These are phyloP conservation scores for Pseudochaenichthys georgianus DNA, from an alignment of 2,797 vertebrate species.

Conservation along the genomic window DNA sequence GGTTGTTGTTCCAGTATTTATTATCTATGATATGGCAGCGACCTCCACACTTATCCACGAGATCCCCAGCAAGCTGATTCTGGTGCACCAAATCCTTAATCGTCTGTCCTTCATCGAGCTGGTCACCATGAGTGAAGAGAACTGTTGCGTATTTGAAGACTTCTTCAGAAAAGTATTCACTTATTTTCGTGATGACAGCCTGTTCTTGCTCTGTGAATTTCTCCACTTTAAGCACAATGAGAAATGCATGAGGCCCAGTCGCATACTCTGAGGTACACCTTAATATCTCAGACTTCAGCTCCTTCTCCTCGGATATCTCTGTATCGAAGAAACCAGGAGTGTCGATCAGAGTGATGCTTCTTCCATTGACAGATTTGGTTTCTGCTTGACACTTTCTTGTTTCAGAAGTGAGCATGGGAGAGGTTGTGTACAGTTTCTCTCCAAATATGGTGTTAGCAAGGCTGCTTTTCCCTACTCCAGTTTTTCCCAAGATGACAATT, in stretches of 20 bases:
- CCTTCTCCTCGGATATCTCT: no score
- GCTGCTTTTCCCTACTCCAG: slow-evolving; percentile 37
- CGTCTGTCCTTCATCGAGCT: neutral
- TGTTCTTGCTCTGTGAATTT: slow-evolving; percentile 37
- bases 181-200: neutral
- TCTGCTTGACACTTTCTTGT: fast-evolving
- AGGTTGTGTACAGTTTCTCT: fast-evolving
- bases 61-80: slow-evolving; percentile 31
- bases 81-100: slow-evolving; percentile 60
- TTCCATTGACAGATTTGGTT: fast-evolving
- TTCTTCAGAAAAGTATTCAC: neutral
- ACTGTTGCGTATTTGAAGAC: slow-evolving; percentile 20
- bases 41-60: slow-evolving; percentile 55
- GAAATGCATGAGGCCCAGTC: neutral
- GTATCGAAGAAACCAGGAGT: no score
- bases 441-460: slow-evolving; percentile 29
- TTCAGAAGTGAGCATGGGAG: fast-evolving
- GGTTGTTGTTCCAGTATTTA: slow-evolving; percentile 30
- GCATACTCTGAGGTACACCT: no score
- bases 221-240: slow-evolving; percentile 33
- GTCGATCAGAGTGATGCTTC: neutral
- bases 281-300: no score
- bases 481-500: slow-evolving; percentile 28
- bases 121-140: slow-evolving; percentile 59
- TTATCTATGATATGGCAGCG: slow-evolving; percentile 45